Evolutionary conservation across 2,888 invertebrate genomes (phyloP).

Genomic region (Tenthredo livida): DNA sequence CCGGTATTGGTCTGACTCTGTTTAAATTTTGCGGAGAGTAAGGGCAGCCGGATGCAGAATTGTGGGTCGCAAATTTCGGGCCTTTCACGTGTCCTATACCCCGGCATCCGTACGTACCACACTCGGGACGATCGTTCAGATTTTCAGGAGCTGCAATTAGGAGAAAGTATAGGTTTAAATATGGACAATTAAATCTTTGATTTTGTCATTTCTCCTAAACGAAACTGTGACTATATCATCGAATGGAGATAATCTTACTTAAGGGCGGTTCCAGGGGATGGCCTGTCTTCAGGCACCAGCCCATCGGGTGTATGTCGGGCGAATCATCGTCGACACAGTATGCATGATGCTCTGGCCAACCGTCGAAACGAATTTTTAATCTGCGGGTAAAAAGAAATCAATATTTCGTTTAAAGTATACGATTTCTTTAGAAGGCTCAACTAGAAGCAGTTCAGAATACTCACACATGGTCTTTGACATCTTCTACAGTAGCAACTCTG

Average conservation of each 20-base stretch:
- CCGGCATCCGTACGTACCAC: slow-evolving; percentile 92
- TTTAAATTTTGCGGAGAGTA: slow-evolving; percentile 83
- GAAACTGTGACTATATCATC: slow-evolving; percentile 14
- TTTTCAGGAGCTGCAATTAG: slow-evolving; percentile 82
- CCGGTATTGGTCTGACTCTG: slow-evolving; percentile 78
- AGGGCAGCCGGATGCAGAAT: slow-evolving; percentile 87
- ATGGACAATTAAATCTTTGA: slow-evolving; percentile 18
- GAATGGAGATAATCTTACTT: slow-evolving; percentile 79
- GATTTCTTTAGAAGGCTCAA: neutral
- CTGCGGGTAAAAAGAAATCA: slow-evolving; percentile 57
- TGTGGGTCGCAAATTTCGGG: slow-evolving; percentile 87
- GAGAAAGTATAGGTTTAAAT: slow-evolving; percentile 21
- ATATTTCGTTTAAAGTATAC: neutral
- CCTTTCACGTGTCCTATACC: slow-evolving; percentile 94
- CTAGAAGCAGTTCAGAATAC: slow-evolving; percentile 52
- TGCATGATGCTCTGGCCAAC: slow-evolving; percentile 91
- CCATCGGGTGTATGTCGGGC: slow-evolving; percentile 93
- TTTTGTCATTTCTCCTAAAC: neutral
- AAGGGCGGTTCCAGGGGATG: slow-evolving; percentile 93
- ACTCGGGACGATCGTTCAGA: slow-evolving; percentile 82
- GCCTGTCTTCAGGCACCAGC: slow-evolving; percentile 94
- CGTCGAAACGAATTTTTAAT: slow-evolving; percentile 88
- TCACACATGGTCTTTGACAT: slow-evolving; percentile 84
- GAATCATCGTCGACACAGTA: slow-evolving; percentile 96
- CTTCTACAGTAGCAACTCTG: slow-evolving; percentile 90